Percentiles rank a stretch among this genome's conserved stretches.
phyloP scores from a whole-genome alignment of 2,888 invertebrate species.

The Tachina lurida region DNA sequence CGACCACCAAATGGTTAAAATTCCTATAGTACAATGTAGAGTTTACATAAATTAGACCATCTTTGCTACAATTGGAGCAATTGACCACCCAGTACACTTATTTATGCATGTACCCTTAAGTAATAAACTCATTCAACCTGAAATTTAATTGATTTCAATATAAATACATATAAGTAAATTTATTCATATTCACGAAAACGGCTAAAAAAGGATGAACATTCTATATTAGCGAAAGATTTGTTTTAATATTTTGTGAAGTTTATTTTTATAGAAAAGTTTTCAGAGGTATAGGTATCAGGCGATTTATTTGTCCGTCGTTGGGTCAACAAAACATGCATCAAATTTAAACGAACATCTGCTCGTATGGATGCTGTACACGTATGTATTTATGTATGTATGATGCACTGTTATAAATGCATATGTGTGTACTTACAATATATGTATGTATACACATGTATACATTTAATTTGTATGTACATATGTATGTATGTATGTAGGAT shows the following conservation, averaged over 20 bases:
- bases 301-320: constrained; percentile 63
- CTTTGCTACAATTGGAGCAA: constrained; percentile 8
- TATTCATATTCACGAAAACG: neutral
- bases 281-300: neutral
- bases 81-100: constrained; percentile 32
- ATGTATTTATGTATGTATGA: constrained; percentile 30
- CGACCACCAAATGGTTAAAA: too few species aligned
- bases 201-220: constrained; percentile 32
- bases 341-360: constrained; percentile 65
- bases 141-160: constrained; percentile 17
- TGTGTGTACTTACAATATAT: neutral
- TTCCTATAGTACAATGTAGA: too few species aligned
- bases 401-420: constrained; percentile 41
- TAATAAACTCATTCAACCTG: constrained; percentile 33
- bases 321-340: constrained; percentile 66
- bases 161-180: constrained; percentile 24
- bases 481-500: neutral
- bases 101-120: neutral
- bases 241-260: constrained; percentile 44
- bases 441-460: neutral
- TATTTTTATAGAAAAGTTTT: constrained; percentile 2
- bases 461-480: too few species aligned
- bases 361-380: constrained; percentile 60
- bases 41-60: too few species aligned
- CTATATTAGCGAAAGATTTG: constrained; percentile 4